These are phyloP conservation scores for Paramormyrops hopkinsi DNA, from an alignment of 2,797 vertebrate genomes.

Conservation along the genomic window DNA sequence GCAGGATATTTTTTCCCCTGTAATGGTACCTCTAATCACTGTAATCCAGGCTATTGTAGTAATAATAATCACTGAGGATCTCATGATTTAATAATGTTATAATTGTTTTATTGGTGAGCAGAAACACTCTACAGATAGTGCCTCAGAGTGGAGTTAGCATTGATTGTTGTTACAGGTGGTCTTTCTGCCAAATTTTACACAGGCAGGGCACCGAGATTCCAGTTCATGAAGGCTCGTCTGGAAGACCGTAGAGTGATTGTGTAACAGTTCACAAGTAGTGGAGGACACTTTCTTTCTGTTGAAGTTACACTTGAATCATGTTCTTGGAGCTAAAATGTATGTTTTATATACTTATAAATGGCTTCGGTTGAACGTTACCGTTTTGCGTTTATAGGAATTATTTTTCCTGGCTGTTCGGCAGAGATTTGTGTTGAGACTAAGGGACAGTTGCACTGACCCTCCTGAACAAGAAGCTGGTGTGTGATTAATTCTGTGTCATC, in stretches of 20 bases:
- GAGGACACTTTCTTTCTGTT: background rate
- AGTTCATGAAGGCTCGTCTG: background rate
- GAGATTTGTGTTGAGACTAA: background rate
- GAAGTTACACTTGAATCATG: background rate
- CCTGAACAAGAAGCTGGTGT: background rate
- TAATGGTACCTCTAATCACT: constrained; percentile 12
- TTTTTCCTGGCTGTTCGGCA: background rate
- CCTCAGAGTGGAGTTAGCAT: background rate
- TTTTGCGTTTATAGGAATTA: background rate
- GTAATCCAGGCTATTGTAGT: background rate
- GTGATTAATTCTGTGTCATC: background rate
- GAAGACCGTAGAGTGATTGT: background rate
- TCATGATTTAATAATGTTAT: background rate
- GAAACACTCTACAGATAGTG: background rate
- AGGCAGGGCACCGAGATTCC: background rate
- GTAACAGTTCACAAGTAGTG: background rate
- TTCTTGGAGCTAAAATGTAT: background rate
- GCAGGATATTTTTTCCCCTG: background rate
- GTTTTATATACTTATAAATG: background rate
- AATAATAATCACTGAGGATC: background rate
- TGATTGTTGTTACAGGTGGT: background rate
- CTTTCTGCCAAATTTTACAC: background rate
- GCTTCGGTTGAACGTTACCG: background rate
- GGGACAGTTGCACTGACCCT: background rate
- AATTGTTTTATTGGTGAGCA: background rate